A percentile compares a stretch with the other conserved stretches of the same genome.
Evolutionary conservation across 2,888 invertebrate species (phyloP).

Genomic region (Pyrgus malvae): DNA sequence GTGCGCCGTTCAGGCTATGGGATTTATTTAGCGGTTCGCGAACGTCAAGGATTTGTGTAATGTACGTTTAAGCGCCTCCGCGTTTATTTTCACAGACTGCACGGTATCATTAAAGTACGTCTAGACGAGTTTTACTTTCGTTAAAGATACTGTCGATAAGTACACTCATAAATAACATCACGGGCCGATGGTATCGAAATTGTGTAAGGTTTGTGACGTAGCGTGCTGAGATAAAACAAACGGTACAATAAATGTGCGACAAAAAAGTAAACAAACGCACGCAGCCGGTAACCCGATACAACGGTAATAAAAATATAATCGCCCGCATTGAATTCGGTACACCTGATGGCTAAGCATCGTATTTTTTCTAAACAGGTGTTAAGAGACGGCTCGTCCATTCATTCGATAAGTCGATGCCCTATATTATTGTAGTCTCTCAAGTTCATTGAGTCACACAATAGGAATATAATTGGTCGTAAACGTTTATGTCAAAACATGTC

Average conservation of each 20-base stretch:
- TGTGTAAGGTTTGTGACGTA: slow-evolving; percentile 22
- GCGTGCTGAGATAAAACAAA: slow-evolving; percentile 35
- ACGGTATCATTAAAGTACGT: not conserved
- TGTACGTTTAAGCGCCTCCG: slow-evolving; percentile 29
- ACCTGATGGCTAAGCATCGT: slow-evolving; percentile 56
- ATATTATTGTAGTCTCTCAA: slow-evolving; percentile 75
- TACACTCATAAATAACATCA: slow-evolving; percentile 34
- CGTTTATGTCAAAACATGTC: slow-evolving; percentile 73
- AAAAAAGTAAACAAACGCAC: slow-evolving; percentile 45
- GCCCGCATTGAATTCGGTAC: slow-evolving; percentile 60
- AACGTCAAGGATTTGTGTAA: slow-evolving; percentile 25
- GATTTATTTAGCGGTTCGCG: slow-evolving; percentile 48
- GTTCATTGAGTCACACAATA: slow-evolving; percentile 77
- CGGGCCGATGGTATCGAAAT: slow-evolving; percentile 2
- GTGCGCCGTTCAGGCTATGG: slow-evolving; percentile 61
- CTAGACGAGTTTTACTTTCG: slow-evolving; percentile 13
- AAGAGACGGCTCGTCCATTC: slow-evolving; percentile 47
- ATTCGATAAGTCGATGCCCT: slow-evolving; percentile 71
- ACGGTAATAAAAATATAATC: slow-evolving; percentile 56
- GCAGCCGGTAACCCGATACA: slow-evolving; percentile 40
- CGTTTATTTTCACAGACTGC: not conserved
- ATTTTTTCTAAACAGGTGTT: slow-evolving; percentile 73
- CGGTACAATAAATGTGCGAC: slow-evolving; percentile 34
- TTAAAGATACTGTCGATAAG: slow-evolving; percentile 4
- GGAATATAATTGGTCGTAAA: slow-evolving; percentile 73